Evolutionary conservation across 30 jellyfish, hydroid and myxozoan genomes (phyloP), one percentile per base, ranked within the genome.

Genomic region (Chrysaora quinquecirrha): DNA sequence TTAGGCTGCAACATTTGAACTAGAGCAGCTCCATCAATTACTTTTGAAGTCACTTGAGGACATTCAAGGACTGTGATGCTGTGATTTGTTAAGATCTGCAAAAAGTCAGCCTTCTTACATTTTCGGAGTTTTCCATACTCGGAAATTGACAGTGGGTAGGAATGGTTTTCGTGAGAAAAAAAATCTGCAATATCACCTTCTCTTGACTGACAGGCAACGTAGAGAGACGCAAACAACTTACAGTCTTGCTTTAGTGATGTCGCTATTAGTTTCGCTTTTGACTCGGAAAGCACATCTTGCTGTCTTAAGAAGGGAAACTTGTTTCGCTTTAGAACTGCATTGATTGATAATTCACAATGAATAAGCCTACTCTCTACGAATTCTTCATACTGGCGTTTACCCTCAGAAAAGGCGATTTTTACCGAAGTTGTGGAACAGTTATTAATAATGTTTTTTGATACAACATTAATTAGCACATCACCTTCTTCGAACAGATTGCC

Each of bases 401-500:
- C 85, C 2, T 12, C 71, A 11, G 4, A 16, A 0, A 2, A 7
- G 1, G 64, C 71, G 0, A 32, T 1, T 19, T 30, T 19, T 1
- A 75, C 66, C 4, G 88, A 71, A 9, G 22, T 0, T 34, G 33
- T 2, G 1, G 80, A 27, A 58, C 34, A 48, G 0, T 73, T 71
- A 0, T 4, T 64, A 48, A 63, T 29, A 0, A 85, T 34, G 46
- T 25, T 24, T 29, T 34, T 28, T 30, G 60, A 31, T 64, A 11
- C 48, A 0, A 34, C 34, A 2, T 64, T 30, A n/a, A 75, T 0
- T 2, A 75, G 73, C 56, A 35, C 31, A 52, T 60, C 78, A 27
- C 54, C 29, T 48, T 85, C 90, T 28, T 74, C 74, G 24, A 85
- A 74, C 0, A 90, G 96, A 32, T 85, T 85, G 1, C 96, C 90